These are phyloP conservation scores for Xylota sylvarum DNA, from an alignment of 2,888 invertebrate genomes.

Conservation along the genomic window DNA sequence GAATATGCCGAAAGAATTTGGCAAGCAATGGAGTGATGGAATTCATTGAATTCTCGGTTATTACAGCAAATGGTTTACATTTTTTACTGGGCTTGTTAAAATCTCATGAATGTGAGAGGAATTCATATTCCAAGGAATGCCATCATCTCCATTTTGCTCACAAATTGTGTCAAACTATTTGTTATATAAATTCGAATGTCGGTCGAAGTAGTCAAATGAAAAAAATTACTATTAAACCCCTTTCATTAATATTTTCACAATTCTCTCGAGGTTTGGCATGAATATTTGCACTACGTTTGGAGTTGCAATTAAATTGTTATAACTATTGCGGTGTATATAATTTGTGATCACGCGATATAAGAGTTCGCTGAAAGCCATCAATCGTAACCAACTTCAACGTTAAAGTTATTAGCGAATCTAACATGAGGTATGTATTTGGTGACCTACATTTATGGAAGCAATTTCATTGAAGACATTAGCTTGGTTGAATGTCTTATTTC, in stretches of 20 bases:
- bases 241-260: neutral
- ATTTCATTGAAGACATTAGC: constrained; percentile 17
- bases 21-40: neutral
- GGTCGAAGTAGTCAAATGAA: neutral
- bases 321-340: neutral
- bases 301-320: constrained; percentile 15
- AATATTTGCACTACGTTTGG: constrained; percentile 8
- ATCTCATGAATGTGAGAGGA: neutral
- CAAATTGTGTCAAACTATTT: neutral
- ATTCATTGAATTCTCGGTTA: neutral
- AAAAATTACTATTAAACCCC: neutral
- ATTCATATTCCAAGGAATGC: neutral
- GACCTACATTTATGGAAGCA: constrained; percentile 10
- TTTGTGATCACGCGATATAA: constrained; percentile 20
- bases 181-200: neutral
- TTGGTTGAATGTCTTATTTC: neutral
- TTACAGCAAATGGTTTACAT: neutral
- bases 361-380: constrained; percentile 17
- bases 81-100: neutral
- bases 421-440: neutral
- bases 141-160: neutral
- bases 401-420: constrained; percentile 28
- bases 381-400: constrained; percentile 19
- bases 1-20: constrained; percentile 7
- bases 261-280: neutral